Conservation (phyloP, 1,140 invertebrate genomes). For the Polypedilum pembai region DNA sequence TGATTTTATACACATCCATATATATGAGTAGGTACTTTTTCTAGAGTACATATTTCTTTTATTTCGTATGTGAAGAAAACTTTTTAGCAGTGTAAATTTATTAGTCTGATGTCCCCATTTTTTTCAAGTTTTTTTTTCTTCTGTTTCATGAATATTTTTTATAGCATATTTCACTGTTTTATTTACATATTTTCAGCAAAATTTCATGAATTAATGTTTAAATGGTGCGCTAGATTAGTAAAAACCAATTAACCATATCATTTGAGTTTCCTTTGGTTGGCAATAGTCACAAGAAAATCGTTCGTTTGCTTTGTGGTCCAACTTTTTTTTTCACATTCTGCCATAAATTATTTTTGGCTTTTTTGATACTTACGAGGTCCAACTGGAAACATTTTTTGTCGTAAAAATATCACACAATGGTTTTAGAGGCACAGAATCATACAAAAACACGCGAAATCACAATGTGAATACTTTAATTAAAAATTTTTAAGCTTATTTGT, state of each 20-base stretch:
- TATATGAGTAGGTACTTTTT: too few relatives aligned
- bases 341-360: background rate
- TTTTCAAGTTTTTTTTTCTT: conserved; percentile 15
- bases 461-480: background rate
- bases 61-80: background rate
- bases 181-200: conserved; percentile 22
- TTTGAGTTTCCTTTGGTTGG: background rate
- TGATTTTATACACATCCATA: background rate
- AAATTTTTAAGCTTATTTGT: background rate
- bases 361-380: conserved; percentile 48
- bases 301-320: conserved; percentile 5
- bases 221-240: conserved; percentile 2
- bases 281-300: background rate
- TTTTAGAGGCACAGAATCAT: conserved; percentile 25
- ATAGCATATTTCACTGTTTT: conserved; percentile 13
- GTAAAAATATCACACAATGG: conserved; percentile 29
- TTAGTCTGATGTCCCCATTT: conserved; percentile 24
- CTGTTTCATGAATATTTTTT: background rate
- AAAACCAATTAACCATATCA: background rate
- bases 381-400: conserved; percentile 48
- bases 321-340: background rate
- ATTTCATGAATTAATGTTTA: conserved; percentile 18
- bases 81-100: conserved; percentile 13
- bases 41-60: background rate
- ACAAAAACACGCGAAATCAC: conserved; percentile 24